phyloP scores from a whole-genome alignment of 2,797 vertebrate genomes.

The Esox masquinongy region DNA sequence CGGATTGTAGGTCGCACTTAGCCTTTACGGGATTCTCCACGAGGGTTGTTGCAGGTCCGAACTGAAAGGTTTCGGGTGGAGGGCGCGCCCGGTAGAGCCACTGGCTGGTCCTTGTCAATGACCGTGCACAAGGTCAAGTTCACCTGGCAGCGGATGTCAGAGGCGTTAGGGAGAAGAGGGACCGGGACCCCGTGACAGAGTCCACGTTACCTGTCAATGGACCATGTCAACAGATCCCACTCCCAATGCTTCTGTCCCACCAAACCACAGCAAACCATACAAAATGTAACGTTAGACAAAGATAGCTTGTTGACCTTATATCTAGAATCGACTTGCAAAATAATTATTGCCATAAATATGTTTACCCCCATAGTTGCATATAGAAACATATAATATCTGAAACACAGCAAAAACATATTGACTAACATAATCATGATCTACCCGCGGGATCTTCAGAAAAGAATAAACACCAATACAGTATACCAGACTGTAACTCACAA shows the following conservation, averaged over 20 bases:
- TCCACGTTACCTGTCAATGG: background rate
- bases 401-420: no score
- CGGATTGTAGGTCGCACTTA: slow-evolving; percentile 75
- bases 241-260: background rate
- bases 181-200: slow-evolving; percentile 40
- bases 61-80: slow-evolving; percentile 74
- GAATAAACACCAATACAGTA: background rate
- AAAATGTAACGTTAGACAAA: no score
- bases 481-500: background rate
- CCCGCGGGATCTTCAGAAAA: background rate
- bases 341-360: background rate
- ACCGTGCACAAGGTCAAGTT: slow-evolving; percentile 31
- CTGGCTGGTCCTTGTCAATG: slow-evolving; percentile 41
- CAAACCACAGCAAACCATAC: background rate
- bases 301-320: background rate
- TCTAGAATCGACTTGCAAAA: background rate
- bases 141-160: slow-evolving; percentile 23
- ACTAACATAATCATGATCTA: no score
- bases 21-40: slow-evolving; percentile 80
- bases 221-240: background rate
- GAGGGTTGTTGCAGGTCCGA: slow-evolving; percentile 71
- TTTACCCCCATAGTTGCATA: background rate
- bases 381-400: no score
- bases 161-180: slow-evolving; percentile 30
- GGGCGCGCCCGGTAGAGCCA: slow-evolving; percentile 63